A percentile compares a stretch with the other conserved stretches of the same genome.
Evolutionary conservation across 2,888 invertebrate species (phyloP).

Genomic region (Pharmacophagus antenor): DNA sequence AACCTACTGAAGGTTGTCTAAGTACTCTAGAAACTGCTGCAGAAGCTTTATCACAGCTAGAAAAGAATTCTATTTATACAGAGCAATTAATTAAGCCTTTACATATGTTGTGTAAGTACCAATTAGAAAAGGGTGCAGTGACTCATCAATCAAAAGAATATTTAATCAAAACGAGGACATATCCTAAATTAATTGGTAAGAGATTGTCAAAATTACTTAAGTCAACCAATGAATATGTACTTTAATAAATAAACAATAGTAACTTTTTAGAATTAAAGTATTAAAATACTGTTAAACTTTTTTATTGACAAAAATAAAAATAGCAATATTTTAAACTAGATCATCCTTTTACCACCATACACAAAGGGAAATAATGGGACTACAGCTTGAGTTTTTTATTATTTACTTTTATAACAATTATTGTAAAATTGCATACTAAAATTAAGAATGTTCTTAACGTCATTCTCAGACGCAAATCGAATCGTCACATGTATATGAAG

Average conservation of each 20-base stretch:
- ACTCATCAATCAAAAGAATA: conserved; percentile 96
- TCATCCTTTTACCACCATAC: not conserved
- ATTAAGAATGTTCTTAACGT: too few relatives aligned
- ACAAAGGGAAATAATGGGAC: not conserved
- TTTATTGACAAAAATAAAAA: not conserved
- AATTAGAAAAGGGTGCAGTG: conserved; percentile 94
- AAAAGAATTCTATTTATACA: conserved; percentile 84
- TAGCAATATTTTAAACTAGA: not conserved
- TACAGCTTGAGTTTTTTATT: not conserved
- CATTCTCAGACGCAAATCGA: too few relatives aligned
- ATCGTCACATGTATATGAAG: too few relatives aligned
- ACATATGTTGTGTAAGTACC: conserved; percentile 91
- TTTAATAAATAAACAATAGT: conserved; percentile 29
- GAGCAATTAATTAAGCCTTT: conserved; percentile 88
- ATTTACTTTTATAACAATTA: not conserved
- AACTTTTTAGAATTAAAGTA: not conserved
- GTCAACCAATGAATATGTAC: conserved; percentile 55
- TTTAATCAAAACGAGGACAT: conserved; percentile 88
- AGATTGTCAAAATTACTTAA: conserved; percentile 80
- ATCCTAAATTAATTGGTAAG: conserved; percentile 90
- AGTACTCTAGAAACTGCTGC: conserved; percentile 95
- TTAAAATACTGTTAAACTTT: not conserved
- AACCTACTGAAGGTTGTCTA: conserved; percentile 94
- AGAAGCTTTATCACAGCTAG: conserved; percentile 88
- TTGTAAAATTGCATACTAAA: not conserved